Percentiles rank a stretch among this genome's conserved stretches.
Conservation (phyloP, 2,113 vertebrate genomes). For the Daboia siamensis region DNA sequence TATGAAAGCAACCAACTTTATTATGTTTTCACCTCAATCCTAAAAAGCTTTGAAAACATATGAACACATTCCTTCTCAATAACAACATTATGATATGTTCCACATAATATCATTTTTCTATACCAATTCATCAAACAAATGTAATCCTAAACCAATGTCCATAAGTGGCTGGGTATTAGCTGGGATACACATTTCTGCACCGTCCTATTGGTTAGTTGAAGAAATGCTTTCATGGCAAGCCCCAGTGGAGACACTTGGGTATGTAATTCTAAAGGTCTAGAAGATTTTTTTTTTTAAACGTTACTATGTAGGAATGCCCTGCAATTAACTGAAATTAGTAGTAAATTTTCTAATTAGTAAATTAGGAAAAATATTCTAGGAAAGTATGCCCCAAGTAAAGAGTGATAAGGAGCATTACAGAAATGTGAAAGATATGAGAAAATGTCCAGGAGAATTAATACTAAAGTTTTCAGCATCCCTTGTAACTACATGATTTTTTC, state of each 20-base stretch:
- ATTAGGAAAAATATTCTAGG: background rate
- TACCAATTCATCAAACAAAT: background rate
- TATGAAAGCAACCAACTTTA: slow-evolving; percentile 64
- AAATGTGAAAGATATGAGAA: background rate
- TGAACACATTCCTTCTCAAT: slow-evolving; percentile 63
- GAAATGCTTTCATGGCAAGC: background rate
- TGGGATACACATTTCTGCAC: background rate
- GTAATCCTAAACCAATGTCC: background rate
- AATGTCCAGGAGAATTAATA: slow-evolving; percentile 25
- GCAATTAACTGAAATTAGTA: background rate
- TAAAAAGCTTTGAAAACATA: slow-evolving; percentile 80
- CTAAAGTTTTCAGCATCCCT: slow-evolving; percentile 21
- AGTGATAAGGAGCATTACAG: background rate
- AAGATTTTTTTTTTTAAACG: background rate
- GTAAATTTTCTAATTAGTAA: background rate
- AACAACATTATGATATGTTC: slow-evolving; percentile 75
- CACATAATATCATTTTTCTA: slow-evolving; percentile 64
- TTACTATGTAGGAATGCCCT: background rate
- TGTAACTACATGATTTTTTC: background rate
- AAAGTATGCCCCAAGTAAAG: background rate
- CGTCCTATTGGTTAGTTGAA: background rate
- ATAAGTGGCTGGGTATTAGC: background rate
- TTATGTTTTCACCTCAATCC: slow-evolving; percentile 80
- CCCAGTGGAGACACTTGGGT: background rate
- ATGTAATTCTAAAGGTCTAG: background rate